phyloP scores from a whole-genome alignment of 2,888 invertebrate species.

The Oxycera nigricornis region DNA sequence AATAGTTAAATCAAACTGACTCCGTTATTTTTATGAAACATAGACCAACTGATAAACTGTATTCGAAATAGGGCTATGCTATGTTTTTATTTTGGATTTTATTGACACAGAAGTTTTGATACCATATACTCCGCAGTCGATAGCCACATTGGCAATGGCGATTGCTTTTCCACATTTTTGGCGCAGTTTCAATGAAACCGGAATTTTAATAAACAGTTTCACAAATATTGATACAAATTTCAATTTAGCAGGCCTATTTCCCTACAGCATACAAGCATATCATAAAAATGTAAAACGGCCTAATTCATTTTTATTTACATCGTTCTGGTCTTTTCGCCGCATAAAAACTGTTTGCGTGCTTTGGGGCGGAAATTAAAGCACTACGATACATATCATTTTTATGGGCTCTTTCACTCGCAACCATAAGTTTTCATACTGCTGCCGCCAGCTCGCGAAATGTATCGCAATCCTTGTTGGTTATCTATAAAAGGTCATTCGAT shows the following conservation, averaged over 20 bases:
- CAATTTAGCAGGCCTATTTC: constrained; percentile 8
- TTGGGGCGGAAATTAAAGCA: neutral
- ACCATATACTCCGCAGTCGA: too few species aligned
- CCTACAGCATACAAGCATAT: neutral
- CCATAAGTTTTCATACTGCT: constrained; percentile 13
- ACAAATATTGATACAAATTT: constrained; percentile 2
- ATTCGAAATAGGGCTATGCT: too few species aligned
- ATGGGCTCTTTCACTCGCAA: neutral
- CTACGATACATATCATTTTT: constrained; percentile 11
- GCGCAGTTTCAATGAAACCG: neutral
- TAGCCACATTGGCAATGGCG: too few species aligned
- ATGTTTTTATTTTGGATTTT: too few species aligned
- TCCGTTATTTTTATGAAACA: too few species aligned
- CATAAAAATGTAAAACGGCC: constrained; percentile 6
- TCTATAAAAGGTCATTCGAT: neutral
- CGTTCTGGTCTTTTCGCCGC: neutral
- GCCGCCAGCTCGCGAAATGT: neutral
- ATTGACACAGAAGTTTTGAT: too few species aligned
- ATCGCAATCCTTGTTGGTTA: neutral
- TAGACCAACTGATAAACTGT: too few species aligned
- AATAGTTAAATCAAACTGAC: too few species aligned
- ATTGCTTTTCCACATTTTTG: neutral
- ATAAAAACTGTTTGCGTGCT: neutral
- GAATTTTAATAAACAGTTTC: neutral
- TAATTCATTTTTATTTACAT: constrained; percentile 11